These are phyloP conservation scores for Chelonus insularis DNA, from an alignment of 1,140 invertebrate species.

Conservation along the genomic window DNA sequence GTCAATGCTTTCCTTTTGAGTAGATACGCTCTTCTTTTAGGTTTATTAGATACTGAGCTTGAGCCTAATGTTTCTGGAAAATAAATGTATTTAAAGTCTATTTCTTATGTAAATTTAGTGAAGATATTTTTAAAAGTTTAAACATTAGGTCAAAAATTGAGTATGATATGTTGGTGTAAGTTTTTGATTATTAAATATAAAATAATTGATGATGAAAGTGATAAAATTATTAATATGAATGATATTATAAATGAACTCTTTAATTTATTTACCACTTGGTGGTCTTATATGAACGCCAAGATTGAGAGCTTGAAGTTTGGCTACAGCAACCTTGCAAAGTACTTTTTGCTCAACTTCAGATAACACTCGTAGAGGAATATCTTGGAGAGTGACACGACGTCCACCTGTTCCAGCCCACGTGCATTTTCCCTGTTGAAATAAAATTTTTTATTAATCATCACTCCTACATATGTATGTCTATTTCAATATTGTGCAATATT, in stretches of 20 bases:
- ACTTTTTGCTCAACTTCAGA: constrained; percentile 80
- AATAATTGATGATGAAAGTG: too few relatives aligned
- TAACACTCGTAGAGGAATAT: constrained; percentile 72
- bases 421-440: constrained; percentile 73
- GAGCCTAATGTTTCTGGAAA: constrained; percentile 57
- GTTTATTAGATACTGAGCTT: constrained; percentile 61
- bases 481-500: too few relatives aligned
- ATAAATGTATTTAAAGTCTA: constrained; percentile 21
- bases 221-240: too few relatives aligned
- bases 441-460: too few relatives aligned
- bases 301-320: constrained; percentile 85
- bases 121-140: too few relatives aligned
- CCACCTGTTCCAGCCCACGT: constrained; percentile 80
- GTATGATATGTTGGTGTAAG: too few relatives aligned
- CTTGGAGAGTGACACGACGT: constrained; percentile 72
- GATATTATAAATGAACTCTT: too few relatives aligned
- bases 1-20: constrained; percentile 83
- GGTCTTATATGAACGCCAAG: constrained; percentile 76
- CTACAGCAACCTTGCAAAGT: constrained; percentile 80
- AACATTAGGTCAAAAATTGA: too few relatives aligned
- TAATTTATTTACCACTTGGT: constrained; percentile 69
- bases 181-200: too few relatives aligned
- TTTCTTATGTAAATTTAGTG: background rate
- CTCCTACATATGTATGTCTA: too few relatives aligned
- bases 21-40: constrained; percentile 75